A percentile compares a stretch with the other conserved stretches of the same genome.
These are phyloP conservation scores for Antrozous pallidus DNA, from an alignment of 2,797 vertebrate genomes.

Conservation along the genomic window DNA sequence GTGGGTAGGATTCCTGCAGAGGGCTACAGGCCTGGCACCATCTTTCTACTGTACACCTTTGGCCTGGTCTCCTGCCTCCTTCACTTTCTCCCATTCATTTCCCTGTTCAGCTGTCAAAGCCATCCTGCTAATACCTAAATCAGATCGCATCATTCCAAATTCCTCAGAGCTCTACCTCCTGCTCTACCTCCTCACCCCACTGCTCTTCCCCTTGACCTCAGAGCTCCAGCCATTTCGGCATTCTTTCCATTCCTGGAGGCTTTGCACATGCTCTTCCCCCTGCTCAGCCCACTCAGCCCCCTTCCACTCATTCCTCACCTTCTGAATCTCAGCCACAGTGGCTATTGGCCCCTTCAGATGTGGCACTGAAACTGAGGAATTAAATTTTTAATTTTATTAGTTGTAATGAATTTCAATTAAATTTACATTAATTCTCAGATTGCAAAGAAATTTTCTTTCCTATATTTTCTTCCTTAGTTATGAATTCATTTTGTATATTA, in stretches of 20 bases:
- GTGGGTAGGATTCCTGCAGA: not conserved
- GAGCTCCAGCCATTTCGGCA: accelerated
- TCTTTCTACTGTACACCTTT: not conserved
- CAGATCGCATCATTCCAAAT: not conserved
- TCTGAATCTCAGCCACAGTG: not conserved
- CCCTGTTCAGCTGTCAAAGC: not conserved
- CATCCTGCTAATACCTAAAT: not conserved
- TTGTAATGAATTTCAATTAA: not conserved
- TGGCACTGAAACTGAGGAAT: not conserved
- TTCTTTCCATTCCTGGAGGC: not conserved
- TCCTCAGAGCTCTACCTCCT: accelerated
- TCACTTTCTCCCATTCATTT: not conserved
- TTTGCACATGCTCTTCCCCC: not conserved
- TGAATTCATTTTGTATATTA: not conserved
- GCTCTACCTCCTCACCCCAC: accelerated
- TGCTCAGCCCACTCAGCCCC: not conserved
- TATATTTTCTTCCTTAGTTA: not conserved
- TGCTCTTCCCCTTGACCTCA: not conserved
- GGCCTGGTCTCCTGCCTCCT: not conserved
- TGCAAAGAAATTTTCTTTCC: conserved; percentile 7
- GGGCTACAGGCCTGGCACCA: not conserved
- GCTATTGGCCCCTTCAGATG: not conserved
- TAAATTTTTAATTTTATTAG: not conserved
- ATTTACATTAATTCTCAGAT: not conserved
- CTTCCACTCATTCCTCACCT: not conserved